phyloP scores from a whole-genome alignment of 2,888 invertebrate species.

The Drosophila maculinotata region DNA sequence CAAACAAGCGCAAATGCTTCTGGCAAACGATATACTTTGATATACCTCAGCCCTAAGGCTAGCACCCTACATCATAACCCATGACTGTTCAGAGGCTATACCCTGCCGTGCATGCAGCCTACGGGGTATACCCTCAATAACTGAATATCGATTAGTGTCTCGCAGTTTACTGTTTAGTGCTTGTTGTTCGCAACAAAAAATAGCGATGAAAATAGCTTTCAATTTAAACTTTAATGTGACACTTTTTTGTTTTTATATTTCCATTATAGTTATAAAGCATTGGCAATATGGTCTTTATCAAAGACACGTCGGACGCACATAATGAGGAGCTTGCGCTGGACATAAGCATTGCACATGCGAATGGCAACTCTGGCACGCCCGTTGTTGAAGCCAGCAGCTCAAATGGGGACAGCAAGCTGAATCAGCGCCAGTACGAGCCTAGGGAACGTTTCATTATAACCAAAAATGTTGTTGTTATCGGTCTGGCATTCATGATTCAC shows the following conservation, averaged over 20 bases:
- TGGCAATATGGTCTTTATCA: conserved; percentile 44
- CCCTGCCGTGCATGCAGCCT: not conserved
- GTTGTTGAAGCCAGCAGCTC: conserved; percentile 8
- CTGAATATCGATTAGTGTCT: conserved; percentile 4
- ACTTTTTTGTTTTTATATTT: not conserved
- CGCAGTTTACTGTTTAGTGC: conserved; percentile 18
- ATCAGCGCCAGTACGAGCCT: conserved; percentile 85
- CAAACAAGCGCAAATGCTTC: conserved; percentile 14
- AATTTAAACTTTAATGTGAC: too few relatives aligned
- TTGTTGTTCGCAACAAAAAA: conserved; percentile 17
- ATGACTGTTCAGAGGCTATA: not conserved
- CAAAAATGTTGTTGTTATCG: conserved; percentile 93
- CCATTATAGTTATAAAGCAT: too few relatives aligned
- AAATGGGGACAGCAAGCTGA: conserved; percentile 40
- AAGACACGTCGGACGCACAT: conserved; percentile 40
- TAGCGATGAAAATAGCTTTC: conserved; percentile 7
- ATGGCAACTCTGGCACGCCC: conserved; percentile 18
- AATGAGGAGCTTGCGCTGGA: conserved; percentile 66
- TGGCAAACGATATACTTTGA: conserved; percentile 31
- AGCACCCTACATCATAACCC: not conserved
- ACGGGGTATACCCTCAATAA: conserved; percentile 7
- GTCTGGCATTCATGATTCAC: conserved; percentile 95
- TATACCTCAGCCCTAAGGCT: conserved; percentile 19
- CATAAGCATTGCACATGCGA: conserved; percentile 14
- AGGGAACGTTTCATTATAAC: conserved; percentile 91